phyloP scores from a whole-genome alignment of 2,113 vertebrate genomes.

The Aegotheles bennettii region DNA sequence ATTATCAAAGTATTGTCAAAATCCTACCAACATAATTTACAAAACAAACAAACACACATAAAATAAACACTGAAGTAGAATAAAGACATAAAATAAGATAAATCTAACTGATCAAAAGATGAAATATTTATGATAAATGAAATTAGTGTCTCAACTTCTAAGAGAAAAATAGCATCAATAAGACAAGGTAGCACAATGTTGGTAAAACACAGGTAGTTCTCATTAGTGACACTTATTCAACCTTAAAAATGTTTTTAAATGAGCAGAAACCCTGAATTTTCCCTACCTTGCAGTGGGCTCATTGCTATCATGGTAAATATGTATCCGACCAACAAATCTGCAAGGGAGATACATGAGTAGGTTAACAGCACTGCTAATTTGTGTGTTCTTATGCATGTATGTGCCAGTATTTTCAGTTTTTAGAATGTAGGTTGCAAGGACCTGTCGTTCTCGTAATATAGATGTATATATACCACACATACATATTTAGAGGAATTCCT shows the following conservation, averaged over 20 bases:
- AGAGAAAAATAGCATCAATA: not conserved
- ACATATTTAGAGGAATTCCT: not conserved
- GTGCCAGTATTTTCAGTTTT: not conserved
- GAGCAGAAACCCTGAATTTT: not conserved
- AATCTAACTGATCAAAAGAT: not conserved
- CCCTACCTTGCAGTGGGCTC: conserved; percentile 89
- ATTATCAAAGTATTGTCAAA: not conserved
- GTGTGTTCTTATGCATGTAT: not conserved
- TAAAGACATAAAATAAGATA: not conserved
- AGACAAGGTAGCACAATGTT: not conserved
- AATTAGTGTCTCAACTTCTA: not conserved
- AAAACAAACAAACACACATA: not conserved
- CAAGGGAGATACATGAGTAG: not conserved
- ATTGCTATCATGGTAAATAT: conserved; percentile 86
- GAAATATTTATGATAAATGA: not conserved
- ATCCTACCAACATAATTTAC: not conserved
- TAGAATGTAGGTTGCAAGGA: not conserved
- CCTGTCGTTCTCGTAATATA: not conserved
- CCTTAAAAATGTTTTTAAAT: not conserved
- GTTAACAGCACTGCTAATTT: not conserved
- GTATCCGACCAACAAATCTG: conserved; percentile 96
- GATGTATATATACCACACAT: not conserved
- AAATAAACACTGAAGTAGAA: not conserved
- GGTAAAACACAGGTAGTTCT: not conserved
- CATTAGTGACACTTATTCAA: not conserved